Evolutionary conservation across 2,113 vertebrate species (phyloP).

Genomic region (Hirundichthys speculiger): DNA sequence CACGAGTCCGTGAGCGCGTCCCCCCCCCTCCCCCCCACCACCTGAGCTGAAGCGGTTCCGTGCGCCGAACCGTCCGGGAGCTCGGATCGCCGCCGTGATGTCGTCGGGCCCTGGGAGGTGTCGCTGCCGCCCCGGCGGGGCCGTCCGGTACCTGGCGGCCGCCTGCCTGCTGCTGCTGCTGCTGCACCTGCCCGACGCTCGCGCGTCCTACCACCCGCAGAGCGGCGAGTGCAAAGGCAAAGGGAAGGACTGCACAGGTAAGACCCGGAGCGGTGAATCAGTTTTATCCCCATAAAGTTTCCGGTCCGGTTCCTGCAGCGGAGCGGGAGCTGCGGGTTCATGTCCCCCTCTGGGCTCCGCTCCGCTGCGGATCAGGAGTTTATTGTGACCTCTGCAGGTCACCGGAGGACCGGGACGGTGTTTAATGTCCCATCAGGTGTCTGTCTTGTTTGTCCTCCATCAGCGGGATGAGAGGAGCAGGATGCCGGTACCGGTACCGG

Average conservation of each 20-base stretch:
- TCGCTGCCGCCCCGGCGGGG: constrained; percentile 47
- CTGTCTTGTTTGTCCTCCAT: background rate
- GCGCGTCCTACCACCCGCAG: constrained; percentile 77
- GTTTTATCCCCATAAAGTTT: too few relatives aligned
- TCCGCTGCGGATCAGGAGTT: background rate
- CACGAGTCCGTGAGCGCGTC: background rate
- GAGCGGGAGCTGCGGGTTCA: too few relatives aligned
- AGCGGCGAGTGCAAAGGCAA: constrained; percentile 81
- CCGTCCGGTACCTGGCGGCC: constrained; percentile 65
- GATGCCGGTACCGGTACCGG: too few relatives aligned
- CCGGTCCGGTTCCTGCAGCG: too few relatives aligned
- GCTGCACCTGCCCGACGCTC: constrained; percentile 66
- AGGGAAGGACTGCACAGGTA: constrained; percentile 84
- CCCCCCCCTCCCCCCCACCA: too few relatives aligned
- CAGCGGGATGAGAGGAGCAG: too few relatives aligned
- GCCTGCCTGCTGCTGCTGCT: constrained; percentile 70
- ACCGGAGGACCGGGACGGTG: too few relatives aligned
- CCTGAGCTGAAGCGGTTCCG: constrained; percentile 1
- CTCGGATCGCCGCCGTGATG: constrained; percentile 46
- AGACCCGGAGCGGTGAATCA: too few relatives aligned
- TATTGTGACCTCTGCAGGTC: too few relatives aligned
- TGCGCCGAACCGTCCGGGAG: constrained; percentile 5
- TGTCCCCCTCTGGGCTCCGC: too few relatives aligned
- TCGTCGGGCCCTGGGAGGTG: constrained; percentile 60
- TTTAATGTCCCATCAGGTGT: background rate